These are phyloP conservation scores for Drosophila miranda DNA, from an alignment of 1,140 invertebrate species.

Conservation along the genomic window DNA sequence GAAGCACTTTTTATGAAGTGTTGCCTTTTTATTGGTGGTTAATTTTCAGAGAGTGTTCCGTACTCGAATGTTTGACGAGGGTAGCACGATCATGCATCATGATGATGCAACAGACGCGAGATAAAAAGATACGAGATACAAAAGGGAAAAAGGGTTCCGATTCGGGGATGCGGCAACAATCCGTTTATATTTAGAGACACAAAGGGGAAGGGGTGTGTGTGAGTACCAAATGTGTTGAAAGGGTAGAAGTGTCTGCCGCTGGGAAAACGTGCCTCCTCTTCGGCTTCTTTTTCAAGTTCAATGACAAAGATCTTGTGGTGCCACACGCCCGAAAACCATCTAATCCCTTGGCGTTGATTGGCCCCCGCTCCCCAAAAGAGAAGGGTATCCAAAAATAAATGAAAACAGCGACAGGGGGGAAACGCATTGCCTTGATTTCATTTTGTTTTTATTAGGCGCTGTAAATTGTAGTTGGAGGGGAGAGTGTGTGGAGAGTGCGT, in stretches of 20 bases:
- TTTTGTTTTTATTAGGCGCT: constrained; percentile 70
- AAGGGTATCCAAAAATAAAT: constrained; percentile 62
- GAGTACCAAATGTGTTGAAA: constrained; percentile 62
- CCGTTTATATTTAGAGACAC: constrained; percentile 45
- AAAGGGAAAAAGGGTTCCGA: constrained; percentile 48
- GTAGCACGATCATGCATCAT: constrained; percentile 38
- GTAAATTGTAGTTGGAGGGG: constrained; percentile 48
- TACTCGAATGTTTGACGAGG: constrained; percentile 63
- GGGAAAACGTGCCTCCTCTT: constrained; percentile 27
- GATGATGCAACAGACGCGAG: constrained; percentile 63
- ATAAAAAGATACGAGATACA: constrained; percentile 13
- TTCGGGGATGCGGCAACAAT: constrained; percentile 7
- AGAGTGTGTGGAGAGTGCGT: constrained; percentile 17
- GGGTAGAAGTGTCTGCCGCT: constrained; percentile 36
- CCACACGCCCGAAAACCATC: constrained; percentile 56
- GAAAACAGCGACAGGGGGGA: constrained; percentile 53
- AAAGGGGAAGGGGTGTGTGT: constrained; percentile 22
- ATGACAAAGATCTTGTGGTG: constrained; percentile 75
- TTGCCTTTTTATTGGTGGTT: constrained; percentile 79
- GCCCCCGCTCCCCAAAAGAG: constrained; percentile 20
- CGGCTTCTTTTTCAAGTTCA: constrained; percentile 68
- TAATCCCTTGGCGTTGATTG: constrained; percentile 68
- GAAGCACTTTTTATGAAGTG: constrained; percentile 78
- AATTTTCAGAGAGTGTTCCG: constrained; percentile 64
- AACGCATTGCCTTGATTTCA: constrained; percentile 40